Percentiles rank a stretch among this genome's conserved stretches.
Evolutionary conservation across 2,797 vertebrate genomes (phyloP).

Genomic region (Acanthis flammea): DNA sequence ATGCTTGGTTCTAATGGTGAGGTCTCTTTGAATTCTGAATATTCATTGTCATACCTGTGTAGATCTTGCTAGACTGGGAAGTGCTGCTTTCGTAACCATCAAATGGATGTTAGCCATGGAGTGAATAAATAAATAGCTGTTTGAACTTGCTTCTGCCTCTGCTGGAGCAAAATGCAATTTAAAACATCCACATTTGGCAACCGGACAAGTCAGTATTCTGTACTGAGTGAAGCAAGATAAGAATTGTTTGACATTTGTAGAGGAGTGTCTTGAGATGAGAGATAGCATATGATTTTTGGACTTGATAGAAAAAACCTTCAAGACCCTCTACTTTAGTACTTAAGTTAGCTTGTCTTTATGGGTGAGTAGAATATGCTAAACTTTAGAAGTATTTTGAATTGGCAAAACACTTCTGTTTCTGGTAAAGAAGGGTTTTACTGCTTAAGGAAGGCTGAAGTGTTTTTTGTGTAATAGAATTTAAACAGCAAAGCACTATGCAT

Average conservation of each 20-base stretch:
- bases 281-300: neutral
- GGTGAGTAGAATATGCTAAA: neutral
- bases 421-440: neutral
- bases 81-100: neutral
- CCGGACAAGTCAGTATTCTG: neutral
- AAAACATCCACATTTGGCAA: neutral
- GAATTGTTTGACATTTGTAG: neutral
- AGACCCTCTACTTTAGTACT: neutral
- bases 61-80: neutral
- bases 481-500: neutral
- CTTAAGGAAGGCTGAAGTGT: neutral
- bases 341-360: neutral
- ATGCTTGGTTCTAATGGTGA: neutral
- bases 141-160: neutral
- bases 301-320: neutral
- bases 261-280: neutral
- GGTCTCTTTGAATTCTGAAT: neutral
- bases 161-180: neutral
- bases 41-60: neutral
- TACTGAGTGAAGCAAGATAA: neutral
- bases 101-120: neutral
- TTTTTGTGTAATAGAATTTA: neutral
- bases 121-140: neutral
- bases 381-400: neutral
- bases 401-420: neutral